Base-by-base conservation (phyloP, 2,797 vertebrate genomes). In the Phalanger gymnotis region DNA sequence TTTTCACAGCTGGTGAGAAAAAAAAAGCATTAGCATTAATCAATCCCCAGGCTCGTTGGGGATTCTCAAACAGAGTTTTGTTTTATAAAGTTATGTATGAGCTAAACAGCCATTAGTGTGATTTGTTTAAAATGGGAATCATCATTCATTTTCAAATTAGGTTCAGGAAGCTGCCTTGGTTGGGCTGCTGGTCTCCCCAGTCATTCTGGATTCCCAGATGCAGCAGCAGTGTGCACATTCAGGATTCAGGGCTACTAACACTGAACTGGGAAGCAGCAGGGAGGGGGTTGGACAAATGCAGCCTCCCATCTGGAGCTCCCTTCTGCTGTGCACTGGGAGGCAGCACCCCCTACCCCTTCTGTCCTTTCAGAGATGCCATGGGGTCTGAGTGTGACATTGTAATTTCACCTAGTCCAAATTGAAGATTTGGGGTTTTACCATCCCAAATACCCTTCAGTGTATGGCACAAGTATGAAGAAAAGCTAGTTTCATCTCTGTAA, bases 1-100 rank as follows among this genome's bases (percentile, higher is more conserved):
- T 98, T 99, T 98, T 99, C 98, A 98, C 98, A 98, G 98, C 98
- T 97, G 94, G 98, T 97, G 98, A 98, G 98, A 97, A 98, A 98
- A 98, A 98, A 98, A 98, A 98, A 40, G 97, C 98, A 98, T 99
- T 98, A 99, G 97, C 98, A 98, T 98, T 98, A 98, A 99, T 99
- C 98, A 98, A 98, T 98, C 91, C 97, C 97, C 92, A 0, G 40
- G 47, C 94, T 97, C 94, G 57, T 95, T 61, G 94, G 98, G 98
- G 98, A 98, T 97, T 98, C 97, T 96, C 97, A 47, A 97, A 93
- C 95, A 87, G 95, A 51, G 94, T 92, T 96, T 95, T 92, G 95
- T 61, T 96, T 95, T 97, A 96, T 96, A 95, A 96, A 97, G 97
- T 97, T 95, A 96, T n/a, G 58, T 96, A 92, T 81, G 93, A 58